Conservation (phyloP, 2,113 vertebrate species). For the Corythaeola cristata region DNA sequence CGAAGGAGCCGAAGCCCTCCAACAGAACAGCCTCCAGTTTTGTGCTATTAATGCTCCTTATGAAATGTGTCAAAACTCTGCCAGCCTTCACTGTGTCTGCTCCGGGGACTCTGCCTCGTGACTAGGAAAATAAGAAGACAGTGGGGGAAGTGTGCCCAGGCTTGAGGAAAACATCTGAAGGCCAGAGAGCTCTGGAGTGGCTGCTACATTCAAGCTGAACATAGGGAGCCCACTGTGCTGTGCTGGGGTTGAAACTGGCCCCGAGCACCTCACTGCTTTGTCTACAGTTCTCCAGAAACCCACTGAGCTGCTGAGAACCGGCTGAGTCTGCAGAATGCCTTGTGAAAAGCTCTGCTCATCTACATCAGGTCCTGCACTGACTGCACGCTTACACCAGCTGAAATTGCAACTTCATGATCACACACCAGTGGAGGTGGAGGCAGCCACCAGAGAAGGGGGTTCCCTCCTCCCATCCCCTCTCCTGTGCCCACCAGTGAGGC, state of each 20-base stretch:
- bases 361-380: background rate
- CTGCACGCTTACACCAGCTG: background rate
- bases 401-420: accelerated
- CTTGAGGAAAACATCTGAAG: background rate
- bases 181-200: background rate
- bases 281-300: background rate
- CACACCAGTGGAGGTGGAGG: background rate
- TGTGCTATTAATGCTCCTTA: background rate
- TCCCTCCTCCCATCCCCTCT: background rate
- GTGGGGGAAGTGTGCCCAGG: background rate
- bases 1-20: background rate
- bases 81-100: background rate
- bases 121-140: background rate
- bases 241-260: background rate
- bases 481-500: background rate
- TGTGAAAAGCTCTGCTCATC: background rate
- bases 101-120: background rate
- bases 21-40: background rate
- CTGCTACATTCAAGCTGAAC: background rate
- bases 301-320: background rate
- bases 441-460: too few species aligned
- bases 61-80: background rate
- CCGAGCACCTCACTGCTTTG: background rate
- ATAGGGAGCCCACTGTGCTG: background rate
- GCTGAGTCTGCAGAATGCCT: background rate